Conservation (phyloP, 2,888 invertebrate genomes). For the Molorchus minor region DNA sequence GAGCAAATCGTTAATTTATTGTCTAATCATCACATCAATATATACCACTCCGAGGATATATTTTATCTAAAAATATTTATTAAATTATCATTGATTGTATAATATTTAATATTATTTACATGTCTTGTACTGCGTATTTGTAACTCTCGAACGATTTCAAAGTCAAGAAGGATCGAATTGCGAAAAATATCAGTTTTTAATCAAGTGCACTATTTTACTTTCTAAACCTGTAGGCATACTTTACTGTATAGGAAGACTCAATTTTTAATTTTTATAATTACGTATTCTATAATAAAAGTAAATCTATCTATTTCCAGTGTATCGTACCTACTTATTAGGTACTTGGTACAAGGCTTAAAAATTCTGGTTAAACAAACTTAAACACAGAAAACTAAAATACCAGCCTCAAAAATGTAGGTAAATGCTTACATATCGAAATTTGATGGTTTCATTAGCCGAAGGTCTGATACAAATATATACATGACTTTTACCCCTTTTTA, state of each 20-base stretch:
- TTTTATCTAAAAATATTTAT: conserved; percentile 29
- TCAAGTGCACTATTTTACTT: conserved; percentile 16
- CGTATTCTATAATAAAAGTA: conserved; percentile 24
- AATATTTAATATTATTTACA: conserved; percentile 22
- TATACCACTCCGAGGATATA: conserved; percentile 24
- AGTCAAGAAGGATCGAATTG: conserved; percentile 3
- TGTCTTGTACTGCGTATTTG: conserved; percentile 27
- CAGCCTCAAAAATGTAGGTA: no score
- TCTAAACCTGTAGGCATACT: conserved; percentile 23
- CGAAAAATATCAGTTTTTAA: neutral
- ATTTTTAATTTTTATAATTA: conserved; percentile 26
- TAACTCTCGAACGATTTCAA: conserved; percentile 14
- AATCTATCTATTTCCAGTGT: conserved; percentile 15
- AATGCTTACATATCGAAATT: no score
- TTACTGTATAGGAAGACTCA: conserved; percentile 29
- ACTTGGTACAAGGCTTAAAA: no score
- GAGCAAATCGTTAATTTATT: conserved; percentile 27
- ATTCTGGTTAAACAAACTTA: no score
- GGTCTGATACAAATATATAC: no score
- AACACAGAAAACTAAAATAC: no score
- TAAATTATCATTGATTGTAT: conserved; percentile 15
- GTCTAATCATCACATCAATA: conserved; percentile 30
- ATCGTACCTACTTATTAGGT: conserved; percentile 14
- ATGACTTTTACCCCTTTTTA: no score
- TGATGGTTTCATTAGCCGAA: no score